Evolutionary conservation across 2,888 invertebrate species (phyloP), one percentile per base, ranked within the genome.

Genomic region (Aphodius sticticus): DNA sequence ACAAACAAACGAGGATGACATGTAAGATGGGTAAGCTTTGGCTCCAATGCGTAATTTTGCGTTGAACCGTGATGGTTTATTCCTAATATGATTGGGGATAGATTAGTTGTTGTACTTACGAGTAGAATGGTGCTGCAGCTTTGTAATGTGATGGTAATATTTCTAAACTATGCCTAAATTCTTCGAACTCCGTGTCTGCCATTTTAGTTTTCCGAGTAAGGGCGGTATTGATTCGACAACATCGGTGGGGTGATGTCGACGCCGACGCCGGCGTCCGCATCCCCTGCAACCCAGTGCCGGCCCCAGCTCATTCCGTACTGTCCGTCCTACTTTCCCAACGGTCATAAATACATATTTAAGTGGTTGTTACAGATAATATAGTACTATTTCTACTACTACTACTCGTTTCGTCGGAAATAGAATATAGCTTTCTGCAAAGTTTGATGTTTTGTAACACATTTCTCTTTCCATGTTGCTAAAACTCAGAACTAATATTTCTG

Each of bases 141-240:
- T 94, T 95, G 84, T 94, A 93, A 86, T 94, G 94, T 88, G 95
- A 95, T 81, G 95, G 94, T 88, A 95, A 91, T 90, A 94, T 93
- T 87, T 96, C 96, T 90, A 96, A 96, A 89, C 94, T 94, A 87
- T 95, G 94, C 87, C 95, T 94, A 91, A 97, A 96, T 92, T 97
- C 96, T 90, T 97, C 97, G 91, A 96, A 97, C 91, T 97, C 97
- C 89, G 94, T 95, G 92, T 97, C 97, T 87, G 96, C 97, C 97
- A 97, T 97, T 91, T 91, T 92, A 92, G 88, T 90, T 87, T 86
- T 86, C 84, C 80, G 82, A 81, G 84, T 81, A 72, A 69, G 74
- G 38, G 69, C 36, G 76, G 77, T 81, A 81, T 81, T 79, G 79
- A 79, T 80, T 81, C 78, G 80, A 79, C 79, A 81, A 78, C 82